Conservation (phyloP, 2,888 invertebrate genomes). For the Acrocera orbiculus region DNA sequence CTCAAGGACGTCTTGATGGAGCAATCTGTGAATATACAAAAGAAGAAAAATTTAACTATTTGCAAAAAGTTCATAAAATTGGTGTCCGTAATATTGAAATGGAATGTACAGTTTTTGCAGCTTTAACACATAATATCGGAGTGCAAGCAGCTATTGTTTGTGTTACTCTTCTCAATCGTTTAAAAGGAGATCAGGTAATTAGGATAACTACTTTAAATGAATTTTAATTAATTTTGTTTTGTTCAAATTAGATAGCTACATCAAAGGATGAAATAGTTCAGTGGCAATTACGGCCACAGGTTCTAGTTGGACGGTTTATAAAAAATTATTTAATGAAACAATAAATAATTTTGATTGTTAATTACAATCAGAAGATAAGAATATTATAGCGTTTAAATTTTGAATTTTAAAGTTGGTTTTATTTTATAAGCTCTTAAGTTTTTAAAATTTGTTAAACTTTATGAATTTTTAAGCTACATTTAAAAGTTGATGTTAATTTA, state of each 20-base stretch:
- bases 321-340: slow-evolving; percentile 25
- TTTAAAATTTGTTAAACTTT: too few species aligned
- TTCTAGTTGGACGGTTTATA: slow-evolving; percentile 45
- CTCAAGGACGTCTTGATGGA: slow-evolving; percentile 59
- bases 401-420: too few species aligned
- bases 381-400: too few species aligned
- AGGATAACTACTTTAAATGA: background rate
- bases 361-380: too few species aligned
- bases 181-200: slow-evolving; percentile 49
- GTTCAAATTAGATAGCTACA: slow-evolving; percentile 23
- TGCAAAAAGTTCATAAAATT: slow-evolving; percentile 32
- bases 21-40: slow-evolving; percentile 51
- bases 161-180: slow-evolving; percentile 50
- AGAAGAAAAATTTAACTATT: slow-evolving; percentile 43
- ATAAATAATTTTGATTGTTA: too few species aligned
- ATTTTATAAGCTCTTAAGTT: too few species aligned
- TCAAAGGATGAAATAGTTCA: slow-evolving; percentile 38
- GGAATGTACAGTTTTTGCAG: slow-evolving; percentile 59
- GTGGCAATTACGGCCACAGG: slow-evolving; percentile 50
- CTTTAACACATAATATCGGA: slow-evolving; percentile 44
- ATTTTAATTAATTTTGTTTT: slow-evolving; percentile 1
- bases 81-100: slow-evolving; percentile 64
- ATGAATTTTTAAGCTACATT: too few species aligned
- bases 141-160: slow-evolving; percentile 51
- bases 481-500: too few species aligned